Evolutionary conservation across 1,140 invertebrate species (phyloP).

Genomic region (Lerema accius): DNA sequence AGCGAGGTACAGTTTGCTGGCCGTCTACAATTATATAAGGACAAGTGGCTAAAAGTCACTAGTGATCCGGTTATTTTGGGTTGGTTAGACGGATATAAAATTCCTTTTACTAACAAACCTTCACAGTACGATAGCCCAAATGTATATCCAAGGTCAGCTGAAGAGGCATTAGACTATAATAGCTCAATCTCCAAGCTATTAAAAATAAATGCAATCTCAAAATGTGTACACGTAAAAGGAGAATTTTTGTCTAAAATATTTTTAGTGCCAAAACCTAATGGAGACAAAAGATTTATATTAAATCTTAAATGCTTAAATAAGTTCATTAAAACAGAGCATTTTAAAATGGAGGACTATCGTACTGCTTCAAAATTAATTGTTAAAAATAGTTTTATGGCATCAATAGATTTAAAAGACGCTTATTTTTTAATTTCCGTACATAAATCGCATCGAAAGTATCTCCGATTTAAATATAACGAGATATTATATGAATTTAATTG

Average conservation of each 20-base stretch:
- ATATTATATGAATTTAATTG: constrained; percentile 39
- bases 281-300: constrained; percentile 41
- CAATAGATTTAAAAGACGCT: constrained; percentile 41
- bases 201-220: neutral
- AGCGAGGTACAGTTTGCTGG: constrained; percentile 45
- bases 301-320: constrained; percentile 44
- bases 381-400: constrained; percentile 27
- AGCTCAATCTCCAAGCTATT: too few species aligned
- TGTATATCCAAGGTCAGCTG: too few species aligned
- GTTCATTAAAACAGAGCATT: constrained; percentile 35
- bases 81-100: constrained; percentile 41
- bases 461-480: constrained; percentile 39
- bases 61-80: constrained; percentile 33
- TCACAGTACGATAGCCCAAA: too few species aligned
- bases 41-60: constrained; percentile 44
- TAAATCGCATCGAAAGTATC: constrained; percentile 31
- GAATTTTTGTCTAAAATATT: constrained; percentile 41
- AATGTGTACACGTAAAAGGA: neutral
- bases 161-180: too few species aligned
- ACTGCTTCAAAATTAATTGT: constrained; percentile 41
- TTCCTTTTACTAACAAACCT: constrained; percentile 37
- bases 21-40: constrained; percentile 40
- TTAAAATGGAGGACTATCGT: constrained; percentile 49
- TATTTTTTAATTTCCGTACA: constrained; percentile 38
- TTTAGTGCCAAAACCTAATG: constrained; percentile 40